Evolutionary conservation across 2,797 vertebrate genomes (phyloP).

Genomic region (Morus bassanus): DNA sequence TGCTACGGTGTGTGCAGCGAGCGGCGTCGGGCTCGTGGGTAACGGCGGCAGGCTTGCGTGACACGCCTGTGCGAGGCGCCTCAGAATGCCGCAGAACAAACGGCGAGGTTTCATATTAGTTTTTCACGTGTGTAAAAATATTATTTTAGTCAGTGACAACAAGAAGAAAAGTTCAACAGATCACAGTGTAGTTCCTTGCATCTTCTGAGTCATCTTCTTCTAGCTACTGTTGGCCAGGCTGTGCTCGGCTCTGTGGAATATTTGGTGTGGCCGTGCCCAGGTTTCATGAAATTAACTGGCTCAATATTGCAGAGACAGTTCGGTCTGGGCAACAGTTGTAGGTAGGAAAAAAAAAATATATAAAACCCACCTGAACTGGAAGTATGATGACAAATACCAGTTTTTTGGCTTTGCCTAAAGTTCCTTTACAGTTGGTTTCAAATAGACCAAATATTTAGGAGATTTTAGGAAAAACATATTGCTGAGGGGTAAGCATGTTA

Average conservation of each 20-base stretch:
- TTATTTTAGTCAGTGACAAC: background rate
- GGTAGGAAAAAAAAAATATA: background rate
- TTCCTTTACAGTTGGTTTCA: background rate
- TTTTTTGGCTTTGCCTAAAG: background rate
- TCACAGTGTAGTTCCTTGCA: rapidly evolving
- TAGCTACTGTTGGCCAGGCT: rapidly evolving
- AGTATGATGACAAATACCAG: rapidly evolving
- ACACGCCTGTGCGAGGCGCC: rapidly evolving
- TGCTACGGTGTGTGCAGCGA: rapidly evolving
- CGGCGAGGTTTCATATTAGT: background rate
- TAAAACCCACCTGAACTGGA: background rate
- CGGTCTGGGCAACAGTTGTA: background rate
- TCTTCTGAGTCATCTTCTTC: background rate
- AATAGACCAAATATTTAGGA: background rate
- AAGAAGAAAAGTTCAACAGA: background rate
- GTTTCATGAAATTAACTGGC: background rate
- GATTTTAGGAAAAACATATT: background rate
- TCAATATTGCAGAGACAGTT: background rate
- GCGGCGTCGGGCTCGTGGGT: background rate
- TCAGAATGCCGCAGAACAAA: no score
- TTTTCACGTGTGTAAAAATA: rapidly evolving
- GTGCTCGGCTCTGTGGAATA: no score
- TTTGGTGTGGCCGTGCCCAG: rapidly evolving
- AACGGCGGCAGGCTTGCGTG: rapidly evolving
- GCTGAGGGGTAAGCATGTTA: rapidly evolving